Evolutionary conservation across 2,797 vertebrate genomes (phyloP).

Genomic region (Girardinus metallicus): DNA sequence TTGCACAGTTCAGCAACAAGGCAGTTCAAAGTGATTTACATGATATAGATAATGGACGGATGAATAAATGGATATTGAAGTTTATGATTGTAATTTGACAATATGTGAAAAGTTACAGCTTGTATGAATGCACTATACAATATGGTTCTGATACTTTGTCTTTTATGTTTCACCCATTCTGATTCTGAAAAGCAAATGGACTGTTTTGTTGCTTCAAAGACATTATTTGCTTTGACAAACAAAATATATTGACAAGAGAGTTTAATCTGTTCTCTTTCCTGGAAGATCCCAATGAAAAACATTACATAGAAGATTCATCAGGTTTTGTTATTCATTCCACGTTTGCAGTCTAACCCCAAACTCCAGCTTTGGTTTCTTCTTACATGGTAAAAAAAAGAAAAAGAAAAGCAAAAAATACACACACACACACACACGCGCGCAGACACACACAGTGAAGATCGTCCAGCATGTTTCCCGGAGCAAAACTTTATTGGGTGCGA

Average conservation of each 20-base stretch:
- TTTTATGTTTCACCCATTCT: neutral
- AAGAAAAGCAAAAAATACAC: too few relatives aligned
- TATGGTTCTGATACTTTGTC: neutral
- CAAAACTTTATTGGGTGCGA: too few relatives aligned
- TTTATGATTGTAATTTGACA: neutral
- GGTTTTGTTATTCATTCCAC: neutral
- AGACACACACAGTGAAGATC: neutral
- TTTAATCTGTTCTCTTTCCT: neutral
- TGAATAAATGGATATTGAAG: neutral
- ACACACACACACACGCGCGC: too few relatives aligned
- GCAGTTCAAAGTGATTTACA: neutral
- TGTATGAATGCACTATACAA: neutral
- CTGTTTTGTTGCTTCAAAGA: neutral
- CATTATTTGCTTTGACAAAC: neutral
- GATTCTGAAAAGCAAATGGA: neutral
- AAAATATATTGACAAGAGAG: neutral
- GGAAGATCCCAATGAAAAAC: constrained; percentile 3
- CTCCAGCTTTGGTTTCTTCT: neutral
- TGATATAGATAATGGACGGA: neutral
- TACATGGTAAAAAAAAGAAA: neutral
- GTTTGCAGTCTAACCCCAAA: neutral
- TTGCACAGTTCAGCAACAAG: neutral
- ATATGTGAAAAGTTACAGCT: neutral
- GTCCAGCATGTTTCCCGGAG: neutral
- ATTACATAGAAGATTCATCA: constrained; percentile 6